These are phyloP conservation scores for Saturnia japonica DNA, from an alignment of 2,888 invertebrate species.

Conservation along the genomic window DNA sequence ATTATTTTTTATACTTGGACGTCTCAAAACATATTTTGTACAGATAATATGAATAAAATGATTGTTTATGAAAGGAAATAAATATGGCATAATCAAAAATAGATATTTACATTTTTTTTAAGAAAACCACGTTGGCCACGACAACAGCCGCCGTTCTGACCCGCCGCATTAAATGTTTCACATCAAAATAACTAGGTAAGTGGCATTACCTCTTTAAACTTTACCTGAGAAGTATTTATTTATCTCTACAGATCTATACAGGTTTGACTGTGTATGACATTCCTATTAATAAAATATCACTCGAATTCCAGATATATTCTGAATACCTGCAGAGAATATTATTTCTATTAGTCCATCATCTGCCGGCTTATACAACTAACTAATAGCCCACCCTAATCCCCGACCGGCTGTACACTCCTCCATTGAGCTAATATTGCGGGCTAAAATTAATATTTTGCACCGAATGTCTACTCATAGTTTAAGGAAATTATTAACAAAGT, in stretches of 20 bases:
- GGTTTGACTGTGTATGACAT: not conserved
- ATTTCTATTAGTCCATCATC: slow-evolving; percentile 28
- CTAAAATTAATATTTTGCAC: slow-evolving; percentile 38
- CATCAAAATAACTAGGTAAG: too few relatives aligned
- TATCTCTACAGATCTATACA: not conserved
- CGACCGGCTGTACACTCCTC: slow-evolving; percentile 27
- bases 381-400: slow-evolving; percentile 31
- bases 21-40: too few relatives aligned
- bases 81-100: too few relatives aligned
- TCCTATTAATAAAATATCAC: not conserved
- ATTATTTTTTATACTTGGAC: too few relatives aligned
- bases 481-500: slow-evolving; percentile 41
- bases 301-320: not conserved
- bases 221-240: not conserved
- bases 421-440: slow-evolving; percentile 34
- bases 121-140: too few relatives aligned
- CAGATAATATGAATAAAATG: too few relatives aligned
- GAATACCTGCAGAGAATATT: not conserved
- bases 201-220: too few relatives aligned
- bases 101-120: too few relatives aligned
- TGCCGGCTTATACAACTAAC: slow-evolving; percentile 36
- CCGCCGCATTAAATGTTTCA: too few relatives aligned
- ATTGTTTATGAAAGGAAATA: too few relatives aligned
- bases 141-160: too few relatives aligned
- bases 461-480: slow-evolving; percentile 33